These are phyloP conservation scores for Cephus cinctus DNA, from an alignment of 1,140 invertebrate genomes.

Conservation along the genomic window DNA sequence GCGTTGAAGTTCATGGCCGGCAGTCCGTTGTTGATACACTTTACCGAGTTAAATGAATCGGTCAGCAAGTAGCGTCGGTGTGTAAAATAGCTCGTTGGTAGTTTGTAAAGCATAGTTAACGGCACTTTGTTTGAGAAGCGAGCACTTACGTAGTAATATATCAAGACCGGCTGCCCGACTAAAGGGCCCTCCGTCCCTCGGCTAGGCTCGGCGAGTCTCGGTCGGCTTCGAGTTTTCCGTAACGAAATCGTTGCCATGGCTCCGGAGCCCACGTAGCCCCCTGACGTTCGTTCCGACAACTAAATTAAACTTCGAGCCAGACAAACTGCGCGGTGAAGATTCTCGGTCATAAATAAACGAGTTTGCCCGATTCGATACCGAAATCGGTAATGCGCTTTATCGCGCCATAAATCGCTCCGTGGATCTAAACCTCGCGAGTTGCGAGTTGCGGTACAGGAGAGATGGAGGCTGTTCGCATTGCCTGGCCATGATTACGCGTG, in stretches of 20 bases:
- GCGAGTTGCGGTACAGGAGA: no score
- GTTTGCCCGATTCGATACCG: conserved; percentile 25
- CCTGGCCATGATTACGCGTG: no score
- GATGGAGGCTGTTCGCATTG: no score
- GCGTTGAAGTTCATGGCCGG: no score
- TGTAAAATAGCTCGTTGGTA: no score
- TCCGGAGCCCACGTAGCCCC: not conserved
- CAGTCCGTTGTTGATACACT: no score
- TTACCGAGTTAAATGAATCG: no score
- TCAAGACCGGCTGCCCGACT: conserved; percentile 7
- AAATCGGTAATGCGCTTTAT: conserved; percentile 27
- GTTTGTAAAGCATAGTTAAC: conserved; percentile 6
- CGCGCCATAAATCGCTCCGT: conserved; percentile 25
- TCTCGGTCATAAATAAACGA: conserved; percentile 35
- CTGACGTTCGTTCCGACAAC: conserved; percentile 3
- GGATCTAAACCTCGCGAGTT: not conserved
- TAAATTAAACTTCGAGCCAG: conserved; percentile 31
- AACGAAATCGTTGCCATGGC: not conserved
- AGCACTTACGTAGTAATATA: conserved; percentile 8
- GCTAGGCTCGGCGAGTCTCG: not conserved
- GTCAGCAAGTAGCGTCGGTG: no score
- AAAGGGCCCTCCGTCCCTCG: not conserved
- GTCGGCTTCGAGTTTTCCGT: not conserved
- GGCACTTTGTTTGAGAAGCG: conserved; percentile 2
- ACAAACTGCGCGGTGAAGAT: conserved; percentile 29